phyloP scores from a whole-genome alignment of 2,888 invertebrate species.

The Xylota segnis region DNA sequence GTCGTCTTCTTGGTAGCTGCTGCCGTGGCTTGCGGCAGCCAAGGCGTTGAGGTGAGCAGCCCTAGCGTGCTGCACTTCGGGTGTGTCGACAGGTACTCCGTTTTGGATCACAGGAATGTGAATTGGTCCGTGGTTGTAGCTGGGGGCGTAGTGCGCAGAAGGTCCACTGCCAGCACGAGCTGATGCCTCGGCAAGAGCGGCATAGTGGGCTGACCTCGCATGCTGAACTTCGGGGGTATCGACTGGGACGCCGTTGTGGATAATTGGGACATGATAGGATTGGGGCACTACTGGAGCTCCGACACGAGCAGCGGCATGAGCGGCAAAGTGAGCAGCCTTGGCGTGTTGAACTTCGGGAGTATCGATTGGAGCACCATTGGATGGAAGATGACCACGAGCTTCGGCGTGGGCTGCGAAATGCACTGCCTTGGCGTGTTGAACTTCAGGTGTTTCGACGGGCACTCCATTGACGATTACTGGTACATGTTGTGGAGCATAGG shows the following conservation, averaged over 20 bases:
- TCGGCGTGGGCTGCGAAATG: slow-evolving; percentile 84
- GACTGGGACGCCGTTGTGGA: slow-evolving; percentile 85
- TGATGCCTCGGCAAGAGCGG: slow-evolving; percentile 83
- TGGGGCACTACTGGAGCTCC: slow-evolving; percentile 77
- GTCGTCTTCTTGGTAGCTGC: slow-evolving; percentile 81
- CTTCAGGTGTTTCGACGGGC: slow-evolving; percentile 85
- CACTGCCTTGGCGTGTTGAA: slow-evolving; percentile 84
- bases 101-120: slow-evolving; percentile 85
- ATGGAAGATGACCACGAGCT: slow-evolving; percentile 80
- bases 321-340: slow-evolving; percentile 83
- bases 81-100: slow-evolving; percentile 85
- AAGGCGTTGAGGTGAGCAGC: slow-evolving; percentile 84
- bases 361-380: slow-evolving; percentile 82
- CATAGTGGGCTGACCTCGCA: slow-evolving; percentile 84
- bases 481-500: slow-evolving; percentile 80
- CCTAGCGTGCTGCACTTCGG: slow-evolving; percentile 85
- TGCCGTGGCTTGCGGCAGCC: slow-evolving; percentile 82
- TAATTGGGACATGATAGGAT: slow-evolving; percentile 83
- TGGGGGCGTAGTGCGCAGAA: slow-evolving; percentile 78
- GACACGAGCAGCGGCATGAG: slow-evolving; percentile 83
- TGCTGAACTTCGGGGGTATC: slow-evolving; percentile 86
- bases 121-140: slow-evolving; percentile 83
- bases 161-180: slow-evolving; percentile 75
- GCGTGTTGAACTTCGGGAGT: slow-evolving; percentile 85
- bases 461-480: slow-evolving; percentile 84